Evolutionary conservation across 92 coral and sea anemone species (phyloP), one percentile per base, ranked within the genome.

Genomic region (Isaurus tuberculatus): DNA sequence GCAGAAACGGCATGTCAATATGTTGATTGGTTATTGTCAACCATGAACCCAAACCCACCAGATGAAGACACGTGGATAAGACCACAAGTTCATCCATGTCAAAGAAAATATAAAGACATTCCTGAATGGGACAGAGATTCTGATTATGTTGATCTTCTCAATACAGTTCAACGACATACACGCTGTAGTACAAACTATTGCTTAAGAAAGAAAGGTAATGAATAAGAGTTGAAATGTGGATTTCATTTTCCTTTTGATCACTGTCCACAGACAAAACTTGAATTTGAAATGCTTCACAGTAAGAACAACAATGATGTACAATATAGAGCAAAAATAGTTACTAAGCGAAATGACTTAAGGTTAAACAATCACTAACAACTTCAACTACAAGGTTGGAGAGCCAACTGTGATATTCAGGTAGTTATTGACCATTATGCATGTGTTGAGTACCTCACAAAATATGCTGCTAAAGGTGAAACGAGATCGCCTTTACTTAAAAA

Each of bases 1-100:
- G 85, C 85, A 43, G 65, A 88, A 77, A 88, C 74, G 57, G 91
- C 75, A 48, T 84, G 89, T 79, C 73, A 84, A 44, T 84, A 85
- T 84, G 89, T 88, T 84, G 89, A 88, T 49, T 88, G 89, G 91
- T 79, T 88, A 79, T 70, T 84, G 46, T 88, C 89, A 34, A 89
- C 92, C 20, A 80, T 85, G 58, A 85, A 89, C 75, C 89, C 85
- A 84, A 84, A 84, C 70, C 74, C 82, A 58, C 88, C 88, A 73
- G 83, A 84, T 34, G 77, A 82, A 53, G 89, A 63, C 49, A 65
- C 79, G 69, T 85, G 92, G 92, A 55, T 89, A 51, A 89, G 86
- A 61, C 92, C 87, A 40, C 40, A 28, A 7, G 22, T 70, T 14
- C 78, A 70, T 64, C 77, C 86, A 68, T 70, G 86, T 28, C 70